Evolutionary conservation across 2,888 invertebrate species (phyloP), one percentile per base, ranked within the genome.

Genomic region (Sphaerophoria rueppellii): DNA sequence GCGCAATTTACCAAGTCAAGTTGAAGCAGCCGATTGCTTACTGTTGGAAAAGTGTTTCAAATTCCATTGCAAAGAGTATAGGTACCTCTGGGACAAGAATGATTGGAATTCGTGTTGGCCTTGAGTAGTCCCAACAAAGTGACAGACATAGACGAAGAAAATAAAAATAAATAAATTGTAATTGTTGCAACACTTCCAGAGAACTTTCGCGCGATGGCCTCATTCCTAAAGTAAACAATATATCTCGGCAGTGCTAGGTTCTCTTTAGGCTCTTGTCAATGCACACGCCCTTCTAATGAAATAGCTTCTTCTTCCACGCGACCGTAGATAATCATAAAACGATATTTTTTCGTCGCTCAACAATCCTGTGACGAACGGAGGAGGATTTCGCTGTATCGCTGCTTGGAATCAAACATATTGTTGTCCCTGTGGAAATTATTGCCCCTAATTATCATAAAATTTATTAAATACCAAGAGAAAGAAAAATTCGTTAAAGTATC

Each of bases 391-490:
- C 34, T 37, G 24, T 60, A 24, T 3, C 40, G 24, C 12, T 57
- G 9, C 24, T 50, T 24, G 54, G 35, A 81, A 83, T 79, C 67
- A 75, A 80, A 73, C 65, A 63, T 69, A 85, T 85, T 81, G 85
- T 85, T 85, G 70, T 76, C 69, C 80, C 76, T 76, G 24, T n/a
- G 61, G 76, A 85, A 81, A 73, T 81, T 85, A 85, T 85, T 72
- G 81, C 76, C 85, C 85, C 81, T 85, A 81, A 85, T 85, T 81
- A 81, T 85, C 85, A 85, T 85, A 85, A 85, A 85, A 85, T 81
- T 85, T 85, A 85, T 85, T 81, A 81, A 85, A 85, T 67, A 70
- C 76, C 55, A 67, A 34, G 67, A 50, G 71, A 37, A 72, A 35
- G 72, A 74, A 40, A 50, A 71, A 55, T 67, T 52, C 43, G 52